phyloP scores from a whole-genome alignment of 2,113 vertebrate genomes.

The Pontoporia blainvillei region DNA sequence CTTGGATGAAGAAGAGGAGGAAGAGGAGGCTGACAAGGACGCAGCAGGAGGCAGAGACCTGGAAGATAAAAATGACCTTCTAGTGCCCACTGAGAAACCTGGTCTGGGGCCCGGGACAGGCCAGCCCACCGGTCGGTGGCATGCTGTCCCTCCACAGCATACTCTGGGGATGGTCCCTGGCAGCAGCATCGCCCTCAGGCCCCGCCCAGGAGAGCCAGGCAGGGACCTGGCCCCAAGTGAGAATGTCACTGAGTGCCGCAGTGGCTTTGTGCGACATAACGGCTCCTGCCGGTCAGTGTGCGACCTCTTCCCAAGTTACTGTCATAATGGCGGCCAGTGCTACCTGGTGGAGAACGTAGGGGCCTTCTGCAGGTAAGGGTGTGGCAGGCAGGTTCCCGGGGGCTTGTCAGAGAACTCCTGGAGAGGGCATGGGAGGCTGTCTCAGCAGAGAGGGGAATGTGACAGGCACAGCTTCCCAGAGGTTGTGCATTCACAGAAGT shows the following conservation, averaged over 20 bases:
- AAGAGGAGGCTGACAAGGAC: conserved; percentile 73
- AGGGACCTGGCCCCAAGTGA: conserved; percentile 46
- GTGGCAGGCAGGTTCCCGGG: neutral
- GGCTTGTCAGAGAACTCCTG: neutral
- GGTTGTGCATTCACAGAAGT: neutral
- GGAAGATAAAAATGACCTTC: conserved; percentile 67
- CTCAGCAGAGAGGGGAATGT: neutral
- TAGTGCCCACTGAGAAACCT: conserved; percentile 60
- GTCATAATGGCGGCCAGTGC: conserved; percentile 96
- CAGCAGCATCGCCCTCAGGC: conserved; percentile 49
- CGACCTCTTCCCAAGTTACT: conserved; percentile 91
- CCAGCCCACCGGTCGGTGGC: conserved; percentile 65
- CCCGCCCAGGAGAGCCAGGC: conserved; percentile 54
- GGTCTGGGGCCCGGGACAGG: conserved; percentile 66
- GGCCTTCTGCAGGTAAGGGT: conserved; percentile 93
- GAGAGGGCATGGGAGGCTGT: neutral
- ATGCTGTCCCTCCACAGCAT: conserved; percentile 49
- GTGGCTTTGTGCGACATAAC: conserved; percentile 87
- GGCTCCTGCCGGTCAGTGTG: conserved; percentile 92
- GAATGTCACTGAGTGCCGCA: conserved; percentile 85
- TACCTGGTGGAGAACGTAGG: conserved; percentile 92
- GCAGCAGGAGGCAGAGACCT: conserved; percentile 58
- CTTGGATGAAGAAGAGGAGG: conserved; percentile 80
- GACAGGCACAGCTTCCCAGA: neutral
- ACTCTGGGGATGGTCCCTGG: conserved; percentile 59